Percentiles rank a stretch among this genome's conserved stretches.
Evolutionary conservation across 2,797 vertebrate genomes (phyloP).

Genomic region (Pterois miles): DNA sequence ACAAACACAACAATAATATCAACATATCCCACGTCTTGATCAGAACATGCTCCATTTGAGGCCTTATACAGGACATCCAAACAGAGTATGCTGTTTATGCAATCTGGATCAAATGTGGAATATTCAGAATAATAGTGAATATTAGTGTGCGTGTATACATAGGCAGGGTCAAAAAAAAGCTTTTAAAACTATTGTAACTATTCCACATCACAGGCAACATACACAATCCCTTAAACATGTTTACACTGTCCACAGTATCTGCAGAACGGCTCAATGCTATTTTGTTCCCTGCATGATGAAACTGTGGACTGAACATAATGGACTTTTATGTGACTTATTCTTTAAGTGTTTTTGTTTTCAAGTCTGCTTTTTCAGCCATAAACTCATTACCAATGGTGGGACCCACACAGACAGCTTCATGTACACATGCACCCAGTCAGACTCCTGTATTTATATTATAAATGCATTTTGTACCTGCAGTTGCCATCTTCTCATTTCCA

Average conservation of each 20-base stretch:
- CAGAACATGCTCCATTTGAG: too few species aligned
- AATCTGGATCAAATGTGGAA: too few species aligned
- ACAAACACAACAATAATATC: too few species aligned
- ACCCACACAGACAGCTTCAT: neutral
- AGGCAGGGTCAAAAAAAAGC: neutral
- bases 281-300: constrained; percentile 16
- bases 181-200: neutral
- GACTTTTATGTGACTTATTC: constrained; percentile 23
- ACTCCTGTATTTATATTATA: constrained; percentile 16
- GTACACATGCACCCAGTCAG: neutral
- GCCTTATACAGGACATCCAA: too few species aligned
- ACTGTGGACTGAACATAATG: constrained; percentile 6
- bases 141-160: too few species aligned
- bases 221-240: constrained; percentile 17
- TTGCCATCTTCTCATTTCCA: constrained; percentile 44
- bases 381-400: constrained; percentile 9
- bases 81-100: too few species aligned
- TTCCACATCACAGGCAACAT: neutral
- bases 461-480: constrained; percentile 18
- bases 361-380: constrained; percentile 4
- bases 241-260: constrained; percentile 4
- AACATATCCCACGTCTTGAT: too few species aligned
- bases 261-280: constrained; percentile 11
- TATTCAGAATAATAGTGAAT: too few species aligned
- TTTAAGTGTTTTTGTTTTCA: neutral